Evolutionary conservation across 2,113 vertebrate species (phyloP).

Genomic region (Panthera leo): DNA sequence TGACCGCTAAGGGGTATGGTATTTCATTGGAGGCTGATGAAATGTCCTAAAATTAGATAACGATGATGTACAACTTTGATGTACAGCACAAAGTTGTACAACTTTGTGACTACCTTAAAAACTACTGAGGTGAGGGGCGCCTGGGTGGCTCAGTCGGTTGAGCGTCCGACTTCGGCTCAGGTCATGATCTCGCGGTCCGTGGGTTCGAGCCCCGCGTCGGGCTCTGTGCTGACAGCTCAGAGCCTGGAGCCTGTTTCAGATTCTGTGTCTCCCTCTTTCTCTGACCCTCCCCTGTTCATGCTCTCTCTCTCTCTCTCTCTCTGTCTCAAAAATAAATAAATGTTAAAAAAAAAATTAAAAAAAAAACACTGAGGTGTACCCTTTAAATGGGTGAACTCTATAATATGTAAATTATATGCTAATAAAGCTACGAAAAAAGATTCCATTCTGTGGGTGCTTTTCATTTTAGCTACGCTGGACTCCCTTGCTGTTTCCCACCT

Average conservation of each 20-base stretch:
- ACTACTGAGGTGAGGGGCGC: neutral
- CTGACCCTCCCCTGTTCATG: too few relatives aligned
- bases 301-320: too few relatives aligned
- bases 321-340: too few relatives aligned
- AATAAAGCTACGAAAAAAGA: conserved; percentile 26
- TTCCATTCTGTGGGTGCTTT: neutral
- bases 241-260: too few relatives aligned
- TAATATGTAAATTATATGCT: conserved; percentile 21
- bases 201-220: too few relatives aligned
- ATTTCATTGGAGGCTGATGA: neutral
- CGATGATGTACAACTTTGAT: neutral
- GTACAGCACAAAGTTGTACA: neutral
- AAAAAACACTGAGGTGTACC: neutral
- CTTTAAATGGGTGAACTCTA: conserved; percentile 23
- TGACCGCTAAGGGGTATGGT: neutral
- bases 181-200: too few relatives aligned
- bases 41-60: conserved; percentile 16
- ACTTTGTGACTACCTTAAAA: conserved; percentile 29
- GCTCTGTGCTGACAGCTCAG: too few relatives aligned
- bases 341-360: too few relatives aligned
- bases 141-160: too few relatives aligned
- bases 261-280: too few relatives aligned
- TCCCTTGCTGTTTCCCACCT: neutral
- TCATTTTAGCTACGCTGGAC: neutral
- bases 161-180: too few relatives aligned